Base-by-base conservation (phyloP, 2,797 vertebrate species). In the Anguilla megastoma region DNA sequence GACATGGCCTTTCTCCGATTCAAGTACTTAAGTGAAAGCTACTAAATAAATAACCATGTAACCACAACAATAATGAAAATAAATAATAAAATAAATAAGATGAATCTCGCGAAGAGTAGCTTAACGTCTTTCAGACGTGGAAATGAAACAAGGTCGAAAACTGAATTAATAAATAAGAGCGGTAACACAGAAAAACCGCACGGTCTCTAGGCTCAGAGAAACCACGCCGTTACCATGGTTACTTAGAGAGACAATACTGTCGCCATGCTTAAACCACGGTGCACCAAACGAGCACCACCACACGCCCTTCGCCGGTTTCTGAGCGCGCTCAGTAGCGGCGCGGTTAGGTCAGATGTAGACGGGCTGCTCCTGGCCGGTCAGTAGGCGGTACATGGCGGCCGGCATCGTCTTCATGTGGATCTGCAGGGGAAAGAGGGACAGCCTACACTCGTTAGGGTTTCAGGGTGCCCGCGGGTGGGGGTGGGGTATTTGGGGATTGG, bases 341-440 rank as follows among this genome's bases (percentile, higher is more conserved):
- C 85, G 4, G 5, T 60, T 79, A 74, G 50, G 52, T 87, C 92
- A 96, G 92, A 96, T 96, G 95, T 95, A 96, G 90, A 96, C 94
- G 0, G 96, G 96, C 41, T 97, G 96, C 71, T 97, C 96, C 94
- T 99, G 98, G 0, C 98, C 98, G 0, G 98, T 99, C 94, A 99
- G 97, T 93, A 99, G 96, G 89, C 98, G 97, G 94, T 99, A 99
- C 98, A 99, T 99, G 92, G 98, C 98, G 30, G 98, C 98, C 71
- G 98, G 98, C 98, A 99, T 99, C 0, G 98, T 99, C 97, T 99
- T 99, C 98, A 99, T 99, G 92, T 99, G 98, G 91, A 99, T 99
- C 98, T 99, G 93, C 30, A 93, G 88, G 91, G 92, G 85, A 89
- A 6, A 91, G 1, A 1, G 56, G 89, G 88, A 92, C 5, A 36